Base-by-base conservation (phyloP, 2,888 invertebrate species). In the Latrodectus hesperus region DNA sequence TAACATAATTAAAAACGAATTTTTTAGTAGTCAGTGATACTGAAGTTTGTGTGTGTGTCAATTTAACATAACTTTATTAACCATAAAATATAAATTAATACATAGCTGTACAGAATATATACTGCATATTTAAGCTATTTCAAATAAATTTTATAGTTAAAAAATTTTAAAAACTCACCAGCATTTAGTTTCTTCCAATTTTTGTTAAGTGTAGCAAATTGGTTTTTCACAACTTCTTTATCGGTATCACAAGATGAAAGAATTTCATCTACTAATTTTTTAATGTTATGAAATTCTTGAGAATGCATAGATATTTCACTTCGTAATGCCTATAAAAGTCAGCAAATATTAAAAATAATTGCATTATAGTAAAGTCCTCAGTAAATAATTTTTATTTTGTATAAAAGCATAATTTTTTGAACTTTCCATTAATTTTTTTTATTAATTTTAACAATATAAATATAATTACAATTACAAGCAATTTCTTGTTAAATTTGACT, bases 241-340 rank as follows among this genome's bases (percentile, higher is more conserved):
- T 98, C 98, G 76, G 96, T 95, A 91, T 98, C 98, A 90, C 98
- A 98, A 73, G 96, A 94, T 0, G 95, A 94, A 77, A 98, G 94
- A 93, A 98, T 97, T 0, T 96, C 95, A 91, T 98, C 97, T 0
- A 98, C 98, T 3, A 96, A 93, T 0, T 95, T 95, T 91, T 95
- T 95, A 90, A 96, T 96, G 92, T 96, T 96, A 91, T 98, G 98
- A 91, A 96, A 98, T 92, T 98, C 98, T 14, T 97, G 97, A n/a
- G 96, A 96, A 91, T 96, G 96, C 92, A 97, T 96, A 95, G 97
- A 96, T 0, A 98, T 95, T 91, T 98, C 98, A 91, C 97, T 98
- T 90, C 98, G 95, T 93, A 98, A 96, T 76, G 94, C 26, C 91
- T 92, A 89, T 60, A 49, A 77, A 72, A 81, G 53, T 22, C 8